Evolutionary conservation across 2,888 invertebrate genomes (phyloP).

Genomic region (Ametastegia equiseti): DNA sequence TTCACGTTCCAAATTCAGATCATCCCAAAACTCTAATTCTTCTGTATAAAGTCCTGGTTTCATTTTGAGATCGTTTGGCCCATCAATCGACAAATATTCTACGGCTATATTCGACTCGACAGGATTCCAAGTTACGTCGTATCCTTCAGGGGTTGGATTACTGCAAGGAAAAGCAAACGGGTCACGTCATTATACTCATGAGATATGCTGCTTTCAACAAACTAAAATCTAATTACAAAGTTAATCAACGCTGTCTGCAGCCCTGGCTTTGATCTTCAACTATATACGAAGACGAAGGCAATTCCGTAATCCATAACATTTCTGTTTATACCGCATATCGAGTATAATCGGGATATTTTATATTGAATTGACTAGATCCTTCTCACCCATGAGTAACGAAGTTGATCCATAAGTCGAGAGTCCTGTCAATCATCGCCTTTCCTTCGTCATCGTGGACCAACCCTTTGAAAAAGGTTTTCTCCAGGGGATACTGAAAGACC

Average conservation of each 20-base stretch:
- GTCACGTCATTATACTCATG: neutral
- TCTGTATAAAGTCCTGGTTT: neutral
- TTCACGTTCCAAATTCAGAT: slow-evolving; percentile 34
- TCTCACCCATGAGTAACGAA: slow-evolving; percentile 40
- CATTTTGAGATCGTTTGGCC: slow-evolving; percentile 40
- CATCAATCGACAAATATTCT: slow-evolving; percentile 26
- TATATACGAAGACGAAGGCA: neutral
- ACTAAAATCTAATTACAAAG: neutral
- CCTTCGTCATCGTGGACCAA: slow-evolving; percentile 1
- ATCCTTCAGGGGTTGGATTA: slow-evolving; percentile 45
- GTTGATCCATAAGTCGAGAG: slow-evolving; percentile 32
- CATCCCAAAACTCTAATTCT: slow-evolving; percentile 23
- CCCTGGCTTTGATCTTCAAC: slow-evolving; percentile 23
- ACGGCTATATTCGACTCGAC: slow-evolving; percentile 17
- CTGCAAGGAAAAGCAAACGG: slow-evolving; percentile 21
- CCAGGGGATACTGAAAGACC: slow-evolving; percentile 32
- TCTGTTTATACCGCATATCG: neutral
- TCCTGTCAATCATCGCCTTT: slow-evolving; percentile 33
- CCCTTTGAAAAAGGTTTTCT: slow-evolving; percentile 44
- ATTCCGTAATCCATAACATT: neutral
- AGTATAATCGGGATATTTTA: neutral
- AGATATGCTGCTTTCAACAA: neutral
- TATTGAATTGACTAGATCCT: neutral
- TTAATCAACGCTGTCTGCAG: neutral
- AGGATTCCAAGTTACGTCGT: slow-evolving; percentile 36